Evolutionary conservation across 2,797 vertebrate species (phyloP), one percentile per base, ranked within the genome.

Genomic region (Brachyalestes nurse): DNA sequence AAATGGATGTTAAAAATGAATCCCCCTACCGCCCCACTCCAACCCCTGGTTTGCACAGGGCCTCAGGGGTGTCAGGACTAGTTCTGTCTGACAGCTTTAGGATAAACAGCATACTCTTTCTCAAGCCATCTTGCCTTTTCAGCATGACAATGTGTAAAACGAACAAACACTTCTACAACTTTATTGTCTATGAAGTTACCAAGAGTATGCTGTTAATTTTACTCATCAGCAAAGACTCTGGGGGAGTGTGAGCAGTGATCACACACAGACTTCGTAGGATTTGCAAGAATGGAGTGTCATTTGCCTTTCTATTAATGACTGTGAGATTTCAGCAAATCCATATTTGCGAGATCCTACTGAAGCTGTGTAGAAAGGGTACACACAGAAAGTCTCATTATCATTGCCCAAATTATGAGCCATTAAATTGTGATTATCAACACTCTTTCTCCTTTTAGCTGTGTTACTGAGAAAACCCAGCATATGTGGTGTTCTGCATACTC

Each of bases 361-460:
- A 76, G 45, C 60, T 72, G 14, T 42, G 23, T 76, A 57, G 19
- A 64, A 16, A 19, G 47, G 49, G 42, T 62, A 25, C 34, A 21
- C 42, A 47, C 67, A 49, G 12, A 72, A 25, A 71, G 21, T 23
- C 17, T 34, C 25, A 57, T 72, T 72, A 79, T 79, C 69, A 72
- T 34, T 28, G 38, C 17, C 40, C 57, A 55, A 58, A 72, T 72
- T 65, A 79, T 16, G 0, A 64, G 49, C 69, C 69, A 72, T 72
- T 64, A 62, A 71, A 72, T 58, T 71, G 12, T 71, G 42, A 78
- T 78, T 78, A 78, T 78, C 42, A 57, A 71, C 77, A 58, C 51
- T 42, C 80, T 70, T 47, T 28, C 34, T 42, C 1, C n/a, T 28
- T 69, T 58, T 16, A 25, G 62, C 28, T 77, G 38, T 67, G 49